phyloP scores from a whole-genome alignment of 2,888 invertebrate species.

The Chymomyza procnemis region DNA sequence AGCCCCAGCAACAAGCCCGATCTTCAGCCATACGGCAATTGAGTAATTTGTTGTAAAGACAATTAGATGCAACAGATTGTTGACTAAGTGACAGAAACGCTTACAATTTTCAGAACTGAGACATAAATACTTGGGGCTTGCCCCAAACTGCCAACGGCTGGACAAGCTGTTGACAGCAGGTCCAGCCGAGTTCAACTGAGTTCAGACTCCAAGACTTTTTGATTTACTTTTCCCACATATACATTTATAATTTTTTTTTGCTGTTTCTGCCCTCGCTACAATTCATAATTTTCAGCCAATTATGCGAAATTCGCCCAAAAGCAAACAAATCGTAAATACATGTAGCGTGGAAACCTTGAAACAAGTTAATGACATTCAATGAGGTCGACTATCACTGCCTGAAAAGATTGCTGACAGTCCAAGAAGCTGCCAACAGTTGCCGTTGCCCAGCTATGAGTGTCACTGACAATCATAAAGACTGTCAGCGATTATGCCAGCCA shows the following conservation, averaged over 20 bases:
- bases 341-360: constrained; percentile 56
- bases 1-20: constrained; percentile 1
- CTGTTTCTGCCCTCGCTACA: constrained; percentile 42
- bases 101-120: constrained; percentile 32
- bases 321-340: constrained; percentile 22
- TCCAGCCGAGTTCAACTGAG: constrained; percentile 4
- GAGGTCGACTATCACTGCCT: constrained; percentile 52
- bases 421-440: constrained; percentile 45
- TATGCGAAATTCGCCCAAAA: constrained; percentile 60
- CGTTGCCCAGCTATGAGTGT: constrained; percentile 44
- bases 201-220: constrained; percentile 11
- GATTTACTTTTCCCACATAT: neutral
- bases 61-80: constrained; percentile 71
- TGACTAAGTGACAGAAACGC: constrained; percentile 60
- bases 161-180: constrained; percentile 41
- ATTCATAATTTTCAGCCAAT: constrained; percentile 62
- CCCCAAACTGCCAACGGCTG: constrained; percentile 25
- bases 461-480: constrained; percentile 33
- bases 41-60: constrained; percentile 67
- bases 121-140: neutral
- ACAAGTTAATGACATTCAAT: constrained; percentile 72
- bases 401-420: constrained; percentile 30
- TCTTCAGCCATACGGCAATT: constrained; percentile 47
- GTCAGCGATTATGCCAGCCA: constrained; percentile 39
- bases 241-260: constrained; percentile 12